These are phyloP conservation scores for Heliothis virescens DNA, from an alignment of 1,140 invertebrate genomes.

Conservation along the genomic window DNA sequence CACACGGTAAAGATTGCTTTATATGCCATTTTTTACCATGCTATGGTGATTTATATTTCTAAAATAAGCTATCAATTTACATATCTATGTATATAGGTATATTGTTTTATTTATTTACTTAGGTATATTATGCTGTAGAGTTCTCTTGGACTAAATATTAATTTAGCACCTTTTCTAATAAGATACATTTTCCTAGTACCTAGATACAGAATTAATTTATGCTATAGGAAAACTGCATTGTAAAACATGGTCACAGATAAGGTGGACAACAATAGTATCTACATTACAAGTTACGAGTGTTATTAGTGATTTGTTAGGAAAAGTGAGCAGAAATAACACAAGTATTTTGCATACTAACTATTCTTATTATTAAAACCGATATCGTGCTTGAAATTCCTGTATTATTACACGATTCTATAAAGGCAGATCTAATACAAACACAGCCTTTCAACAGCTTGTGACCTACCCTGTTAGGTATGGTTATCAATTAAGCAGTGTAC, in stretches of 20 bases:
- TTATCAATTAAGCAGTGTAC: neutral
- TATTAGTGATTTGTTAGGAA: constrained; percentile 26
- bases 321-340: constrained; percentile 16
- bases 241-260: constrained; percentile 1
- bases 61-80: too few relatives aligned
- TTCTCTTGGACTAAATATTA: too few relatives aligned
- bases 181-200: neutral
- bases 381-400: constrained; percentile 12
- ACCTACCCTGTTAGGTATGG: neutral
- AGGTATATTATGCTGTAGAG: too few relatives aligned
- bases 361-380: constrained; percentile 1
- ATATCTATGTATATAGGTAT: too few relatives aligned
- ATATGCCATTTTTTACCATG: too few relatives aligned
- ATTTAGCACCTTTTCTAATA: too few relatives aligned
- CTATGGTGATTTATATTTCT: too few relatives aligned
- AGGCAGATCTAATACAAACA: neutral
- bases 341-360: constrained; percentile 10
- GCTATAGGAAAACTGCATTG: neutral
- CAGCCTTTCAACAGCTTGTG: neutral
- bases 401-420: neutral
- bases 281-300: neutral
- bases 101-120: too few relatives aligned
- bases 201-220: neutral
- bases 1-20: too few relatives aligned
- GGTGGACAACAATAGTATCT: constrained; percentile 5